phyloP scores from a whole-genome alignment of 35 echinoderm and acorn worm genomes.

The Ptychodera flava region DNA sequence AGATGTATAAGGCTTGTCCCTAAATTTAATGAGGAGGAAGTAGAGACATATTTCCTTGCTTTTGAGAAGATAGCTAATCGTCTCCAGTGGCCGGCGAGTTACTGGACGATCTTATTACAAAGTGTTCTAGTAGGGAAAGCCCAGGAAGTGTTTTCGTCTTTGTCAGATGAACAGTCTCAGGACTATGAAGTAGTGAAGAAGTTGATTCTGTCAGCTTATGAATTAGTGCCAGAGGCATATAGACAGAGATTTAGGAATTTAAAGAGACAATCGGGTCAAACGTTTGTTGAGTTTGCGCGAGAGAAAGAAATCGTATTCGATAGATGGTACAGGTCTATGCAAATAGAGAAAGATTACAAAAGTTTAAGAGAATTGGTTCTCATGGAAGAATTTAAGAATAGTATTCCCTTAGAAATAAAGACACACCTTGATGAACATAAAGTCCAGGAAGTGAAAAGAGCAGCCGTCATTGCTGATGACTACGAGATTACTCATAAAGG shows the following conservation, averaged over 20 bases:
- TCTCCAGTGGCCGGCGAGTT: conserved; percentile 11
- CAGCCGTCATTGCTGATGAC: conserved; percentile 19
- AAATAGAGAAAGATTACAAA: background rate
- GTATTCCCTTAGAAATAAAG: background rate
- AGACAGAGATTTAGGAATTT: conserved; percentile 29
- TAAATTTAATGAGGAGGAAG: conserved; percentile 19
- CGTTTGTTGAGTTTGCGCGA: conserved; percentile 20
- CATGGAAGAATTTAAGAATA: conserved; percentile 13
- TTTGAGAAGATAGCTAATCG: conserved; percentile 34
- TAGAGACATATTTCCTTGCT: conserved; percentile 12
- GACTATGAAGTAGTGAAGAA: conserved; percentile 28
- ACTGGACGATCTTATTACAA: conserved; percentile 15
- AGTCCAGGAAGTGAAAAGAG: conserved; percentile 16
- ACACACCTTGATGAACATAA: background rate
- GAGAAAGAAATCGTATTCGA: conserved; percentile 23
- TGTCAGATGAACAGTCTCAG: background rate
- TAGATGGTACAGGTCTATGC: conserved; percentile 9
- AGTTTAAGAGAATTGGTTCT: conserved; percentile 6
- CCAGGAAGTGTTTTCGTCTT: background rate
- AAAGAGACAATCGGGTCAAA: conserved; percentile 15
- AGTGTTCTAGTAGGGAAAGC: conserved; percentile 13
- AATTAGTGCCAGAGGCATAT: conserved; percentile 39
- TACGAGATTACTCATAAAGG: conserved; percentile 16
- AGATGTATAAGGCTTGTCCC: conserved; percentile 9
- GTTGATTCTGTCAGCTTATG: conserved; percentile 19